Conservation (phyloP, 2,888 invertebrate genomes). For the Branchipolynoe longqiensis region DNA sequence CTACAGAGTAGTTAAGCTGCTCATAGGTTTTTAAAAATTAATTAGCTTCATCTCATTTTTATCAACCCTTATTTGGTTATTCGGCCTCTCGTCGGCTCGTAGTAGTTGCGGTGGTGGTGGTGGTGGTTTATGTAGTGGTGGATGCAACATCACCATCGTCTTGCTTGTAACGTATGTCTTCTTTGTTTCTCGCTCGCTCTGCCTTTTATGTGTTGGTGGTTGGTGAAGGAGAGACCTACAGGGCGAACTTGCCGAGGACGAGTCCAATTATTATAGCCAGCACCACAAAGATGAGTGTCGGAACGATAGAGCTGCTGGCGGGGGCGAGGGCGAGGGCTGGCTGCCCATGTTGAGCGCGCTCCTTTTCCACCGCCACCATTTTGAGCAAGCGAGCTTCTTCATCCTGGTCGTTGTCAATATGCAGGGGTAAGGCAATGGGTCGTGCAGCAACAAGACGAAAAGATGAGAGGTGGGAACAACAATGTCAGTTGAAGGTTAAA, state of each 20-base stretch:
- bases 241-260: conserved; percentile 74
- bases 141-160: conserved; percentile 20
- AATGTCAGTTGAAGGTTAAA: conserved; percentile 10
- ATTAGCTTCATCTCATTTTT: too few species aligned
- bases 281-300: conserved; percentile 72
- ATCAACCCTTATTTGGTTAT: too few species aligned
- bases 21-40: too few species aligned
- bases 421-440: not conserved
- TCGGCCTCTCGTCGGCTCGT: too few species aligned
- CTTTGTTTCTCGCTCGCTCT: not conserved
- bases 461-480: conserved; percentile 6
- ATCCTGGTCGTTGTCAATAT: conserved; percentile 71
- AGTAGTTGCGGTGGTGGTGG: too few species aligned
- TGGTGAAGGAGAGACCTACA: conserved; percentile 65
- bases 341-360: too few species aligned
- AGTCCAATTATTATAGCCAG: conserved; percentile 74
- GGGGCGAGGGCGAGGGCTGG: conserved; percentile 76
- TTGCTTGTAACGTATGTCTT: not conserved
- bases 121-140: not conserved
- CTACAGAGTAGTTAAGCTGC: too few species aligned
- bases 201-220: not conserved
- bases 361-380: conserved; percentile 78
- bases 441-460: conserved; percentile 12
- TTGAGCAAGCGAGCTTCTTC: conserved; percentile 78
- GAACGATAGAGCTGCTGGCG: conserved; percentile 71